Evolutionary conservation across 2,797 vertebrate genomes (phyloP).

Genomic region (Ficedula albicollis): DNA sequence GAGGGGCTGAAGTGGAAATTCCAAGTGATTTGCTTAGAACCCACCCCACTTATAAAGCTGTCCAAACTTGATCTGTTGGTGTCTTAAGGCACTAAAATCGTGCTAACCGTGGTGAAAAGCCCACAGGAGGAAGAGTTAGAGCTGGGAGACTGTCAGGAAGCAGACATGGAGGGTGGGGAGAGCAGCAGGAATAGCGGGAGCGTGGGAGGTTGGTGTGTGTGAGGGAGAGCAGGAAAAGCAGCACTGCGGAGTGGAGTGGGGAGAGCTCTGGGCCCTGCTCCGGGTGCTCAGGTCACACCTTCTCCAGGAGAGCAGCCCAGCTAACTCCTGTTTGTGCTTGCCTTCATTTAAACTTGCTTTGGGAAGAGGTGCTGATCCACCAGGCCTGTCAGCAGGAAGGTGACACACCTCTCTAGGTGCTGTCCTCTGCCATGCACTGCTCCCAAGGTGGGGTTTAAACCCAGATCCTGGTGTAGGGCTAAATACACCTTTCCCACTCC

Average conservation of each 20-base stretch:
- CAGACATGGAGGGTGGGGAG: neutral
- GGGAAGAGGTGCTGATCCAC: neutral
- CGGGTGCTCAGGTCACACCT: neutral
- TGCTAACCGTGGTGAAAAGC: neutral
- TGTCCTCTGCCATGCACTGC: neutral
- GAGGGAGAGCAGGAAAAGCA: neutral
- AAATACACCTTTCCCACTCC: neutral
- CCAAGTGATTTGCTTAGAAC: neutral
- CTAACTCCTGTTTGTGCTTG: neutral
- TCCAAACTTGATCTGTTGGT: neutral
- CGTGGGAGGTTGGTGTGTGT: neutral
- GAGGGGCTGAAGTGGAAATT: neutral
- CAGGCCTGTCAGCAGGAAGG: neutral
- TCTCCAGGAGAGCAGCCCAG: neutral
- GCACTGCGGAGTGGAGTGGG: rapidly evolving
- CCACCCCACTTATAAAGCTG: neutral
- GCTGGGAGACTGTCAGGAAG: neutral
- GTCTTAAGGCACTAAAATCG: neutral
- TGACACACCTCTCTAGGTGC: rapidly evolving
- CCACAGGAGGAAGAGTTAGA: neutral
- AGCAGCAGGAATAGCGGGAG: neutral
- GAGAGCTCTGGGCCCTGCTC: neutral
- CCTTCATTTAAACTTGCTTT: neutral
- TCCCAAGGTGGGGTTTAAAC: neutral
- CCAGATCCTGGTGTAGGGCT: neutral